A percentile compares a stretch with the other conserved stretches of the same genome.
Conservation (phyloP, 2,888 invertebrate genomes). For the Esperia sulphurella region DNA sequence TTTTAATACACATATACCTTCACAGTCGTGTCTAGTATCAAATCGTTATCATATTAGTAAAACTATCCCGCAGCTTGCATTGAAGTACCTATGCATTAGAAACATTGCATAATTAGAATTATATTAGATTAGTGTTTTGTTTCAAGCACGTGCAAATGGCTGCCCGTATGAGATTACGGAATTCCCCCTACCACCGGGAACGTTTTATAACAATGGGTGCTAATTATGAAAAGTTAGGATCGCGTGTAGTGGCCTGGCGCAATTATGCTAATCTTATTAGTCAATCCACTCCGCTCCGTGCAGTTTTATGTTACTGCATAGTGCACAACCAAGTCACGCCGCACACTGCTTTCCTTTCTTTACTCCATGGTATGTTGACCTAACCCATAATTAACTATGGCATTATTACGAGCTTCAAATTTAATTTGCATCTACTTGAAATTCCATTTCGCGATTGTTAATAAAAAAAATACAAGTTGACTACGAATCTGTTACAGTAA, state of each 20-base stretch:
- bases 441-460: neutral
- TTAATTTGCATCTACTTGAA: constrained; percentile 20
- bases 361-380: constrained; percentile 24
- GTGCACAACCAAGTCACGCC: constrained; percentile 1
- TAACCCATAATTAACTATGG: constrained; percentile 22
- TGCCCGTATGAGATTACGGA: constrained; percentile 10
- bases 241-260: constrained; percentile 54
- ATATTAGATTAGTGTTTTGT: constrained; percentile 5
- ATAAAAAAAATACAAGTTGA: neutral
- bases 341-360: constrained; percentile 20
- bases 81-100: neutral
- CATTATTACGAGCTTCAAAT: constrained; percentile 21
- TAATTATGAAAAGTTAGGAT: constrained; percentile 69
- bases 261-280: constrained; percentile 76
- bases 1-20: no score
- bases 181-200: constrained; percentile 14
- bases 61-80: neutral
- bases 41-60: no score
- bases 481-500: no score
- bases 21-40: no score
- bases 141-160: constrained; percentile 5
- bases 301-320: constrained; percentile 39
- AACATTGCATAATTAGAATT: constrained; percentile 3
- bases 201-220: constrained; percentile 42
- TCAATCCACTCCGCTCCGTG: constrained; percentile 61